These are phyloP conservation scores for Aradus depressus DNA, from an alignment of 2,888 invertebrate genomes.

Conservation along the genomic window DNA sequence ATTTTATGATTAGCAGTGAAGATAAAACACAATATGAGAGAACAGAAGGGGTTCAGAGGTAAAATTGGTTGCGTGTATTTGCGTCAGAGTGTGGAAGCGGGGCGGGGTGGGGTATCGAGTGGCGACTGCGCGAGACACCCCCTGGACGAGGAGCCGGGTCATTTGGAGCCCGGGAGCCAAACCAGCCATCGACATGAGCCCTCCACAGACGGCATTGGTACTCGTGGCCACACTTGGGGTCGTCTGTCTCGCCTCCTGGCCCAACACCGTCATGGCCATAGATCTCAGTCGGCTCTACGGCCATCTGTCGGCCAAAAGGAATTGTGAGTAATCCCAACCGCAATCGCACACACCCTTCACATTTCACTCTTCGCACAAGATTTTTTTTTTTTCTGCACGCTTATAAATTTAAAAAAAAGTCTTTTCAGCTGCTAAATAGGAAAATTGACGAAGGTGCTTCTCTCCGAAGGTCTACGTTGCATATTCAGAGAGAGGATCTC, in stretches of 20 bases:
- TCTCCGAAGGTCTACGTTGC: no score
- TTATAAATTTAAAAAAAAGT: no score
- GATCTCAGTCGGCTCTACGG: constrained; percentile 74
- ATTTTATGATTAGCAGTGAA: no score
- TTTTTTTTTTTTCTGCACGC: neutral
- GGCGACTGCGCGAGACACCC: constrained; percentile 3
- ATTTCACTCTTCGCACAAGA: neutral
- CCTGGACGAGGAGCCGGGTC: no score
- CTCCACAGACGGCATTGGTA: constrained; percentile 25
- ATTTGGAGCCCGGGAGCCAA: neutral
- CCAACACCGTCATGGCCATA: constrained; percentile 55
- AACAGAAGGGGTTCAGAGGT: neutral
- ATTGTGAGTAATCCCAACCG: constrained; percentile 44
- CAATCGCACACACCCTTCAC: constrained; percentile 5
- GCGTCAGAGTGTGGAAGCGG: constrained; percentile 5
- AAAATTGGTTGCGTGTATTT: neutral
- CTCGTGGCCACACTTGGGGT: constrained; percentile 38
- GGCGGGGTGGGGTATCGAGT: constrained; percentile 10
- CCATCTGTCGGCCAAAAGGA: constrained; percentile 57
- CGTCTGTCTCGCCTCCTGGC: constrained; percentile 48
- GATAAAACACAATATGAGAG: neutral
- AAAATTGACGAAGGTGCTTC: no score
- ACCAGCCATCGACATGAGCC: constrained; percentile 15
- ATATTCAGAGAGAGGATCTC: no score
- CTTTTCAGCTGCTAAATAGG: no score